phyloP scores from a whole-genome alignment of 2,113 vertebrate species.

The Bos taurus region ARS-UCD2.0 NC_037328.1:48984501-48985000 shows the following conservation, averaged over 20 bases:
- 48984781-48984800: background rate
- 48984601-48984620: background rate
- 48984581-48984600: background rate
- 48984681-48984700: background rate
- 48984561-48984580: background rate
- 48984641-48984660: background rate
- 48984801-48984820: background rate
- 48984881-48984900: background rate
- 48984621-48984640: background rate
- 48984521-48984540: too few relatives aligned
- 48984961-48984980: background rate
- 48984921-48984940: background rate
- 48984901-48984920: background rate
- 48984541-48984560: too few relatives aligned
- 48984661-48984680: background rate
- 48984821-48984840: background rate
- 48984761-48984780: background rate
- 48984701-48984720: background rate
- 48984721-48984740: background rate
- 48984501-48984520: too few relatives aligned
- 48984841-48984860: background rate
- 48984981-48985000: background rate
- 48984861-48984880: background rate
- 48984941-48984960: background rate
- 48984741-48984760: background rate